Conservation (phyloP, 2,797 vertebrate species). For the Macropodus opercularis region DNA sequence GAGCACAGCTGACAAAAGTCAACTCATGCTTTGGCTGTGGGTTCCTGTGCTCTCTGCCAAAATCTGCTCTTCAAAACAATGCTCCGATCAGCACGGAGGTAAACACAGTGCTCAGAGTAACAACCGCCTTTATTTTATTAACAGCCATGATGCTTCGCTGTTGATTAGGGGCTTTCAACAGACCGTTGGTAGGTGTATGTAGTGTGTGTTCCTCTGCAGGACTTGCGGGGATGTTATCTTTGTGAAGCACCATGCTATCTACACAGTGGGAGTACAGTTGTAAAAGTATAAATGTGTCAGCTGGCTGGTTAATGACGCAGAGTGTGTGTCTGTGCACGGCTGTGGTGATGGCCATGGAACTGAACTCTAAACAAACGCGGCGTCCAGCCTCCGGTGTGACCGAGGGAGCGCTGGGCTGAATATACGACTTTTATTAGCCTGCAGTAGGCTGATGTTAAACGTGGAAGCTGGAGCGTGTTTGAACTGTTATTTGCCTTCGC, state of each 20-base stretch:
- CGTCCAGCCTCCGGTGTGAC: conserved; percentile 31
- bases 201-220: conserved; percentile 4
- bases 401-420: conserved; percentile 28
- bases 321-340: conserved; percentile 38
- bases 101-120: not conserved
- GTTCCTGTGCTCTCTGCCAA: conserved; percentile 34
- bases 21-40: conserved; percentile 51
- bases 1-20: conserved; percentile 57
- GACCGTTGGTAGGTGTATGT: conserved; percentile 13
- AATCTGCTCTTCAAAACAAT: conserved; percentile 37
- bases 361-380: conserved; percentile 66
- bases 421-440: conserved; percentile 69
- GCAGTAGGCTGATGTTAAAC: conserved; percentile 57
- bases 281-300: conserved; percentile 76
- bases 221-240: conserved; percentile 21
- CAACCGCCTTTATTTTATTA: not conserved
- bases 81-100: conserved; percentile 28
- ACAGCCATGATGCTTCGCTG: not conserved
- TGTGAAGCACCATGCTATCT: conserved; percentile 46
- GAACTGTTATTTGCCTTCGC: conserved; percentile 53
- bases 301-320: conserved; percentile 57
- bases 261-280: conserved; percentile 62
- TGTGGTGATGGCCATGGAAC: conserved; percentile 59
- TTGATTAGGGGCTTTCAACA: conserved; percentile 1
- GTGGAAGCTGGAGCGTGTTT: conserved; percentile 41